Base-by-base conservation (phyloP, 2,797 vertebrate genomes). In the Luscinia megarhynchos region DNA sequence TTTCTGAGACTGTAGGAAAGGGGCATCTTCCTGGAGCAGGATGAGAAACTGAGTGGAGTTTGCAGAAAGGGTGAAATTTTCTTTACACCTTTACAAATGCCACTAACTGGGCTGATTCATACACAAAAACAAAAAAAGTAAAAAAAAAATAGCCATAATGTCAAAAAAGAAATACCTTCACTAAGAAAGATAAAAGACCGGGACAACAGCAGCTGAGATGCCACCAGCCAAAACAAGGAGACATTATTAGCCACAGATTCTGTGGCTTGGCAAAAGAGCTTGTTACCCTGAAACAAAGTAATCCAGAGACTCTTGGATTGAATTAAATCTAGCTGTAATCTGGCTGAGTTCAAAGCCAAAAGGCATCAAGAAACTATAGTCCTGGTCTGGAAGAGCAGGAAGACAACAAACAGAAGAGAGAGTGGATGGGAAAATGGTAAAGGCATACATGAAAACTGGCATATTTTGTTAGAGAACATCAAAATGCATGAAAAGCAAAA, bases 401-500 rank as follows among this genome's bases (percentile, higher is more conserved):
- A 84, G 46, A 62, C 21, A 72, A 69, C 6, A 62, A 20, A 11
- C 4, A 46, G 68, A 84, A 87, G 9, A 21, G 13, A 67, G 15
- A 84, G 38, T 50, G 13, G 18, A 72, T 59, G 16, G 22, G 27
- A 75, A 89, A 84, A 74, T 48, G 26, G 21, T 24, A 17, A 83
- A 2, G 69, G 22, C 40, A 80, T 15, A 50, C 38, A 72, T 41
- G 45, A 82, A 81, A 94, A 82, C 16, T 54, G 30, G 10, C 22
- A 67, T 14, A 11, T n/a, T 88, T 91, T 70, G 15, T 63, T 76
- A 90, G 24, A 63, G 12, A 59, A 50, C 8, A 84, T 64, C 50
- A 91, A 91, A 79, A 86, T 38, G 16, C 15, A 77, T 16, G 26
- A 76, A 88, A 87, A 67, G 34, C 19, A 91, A 93, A 84, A 86